phyloP scores from a whole-genome alignment of 2,113 vertebrate genomes.

The Lathamus discolor region DNA sequence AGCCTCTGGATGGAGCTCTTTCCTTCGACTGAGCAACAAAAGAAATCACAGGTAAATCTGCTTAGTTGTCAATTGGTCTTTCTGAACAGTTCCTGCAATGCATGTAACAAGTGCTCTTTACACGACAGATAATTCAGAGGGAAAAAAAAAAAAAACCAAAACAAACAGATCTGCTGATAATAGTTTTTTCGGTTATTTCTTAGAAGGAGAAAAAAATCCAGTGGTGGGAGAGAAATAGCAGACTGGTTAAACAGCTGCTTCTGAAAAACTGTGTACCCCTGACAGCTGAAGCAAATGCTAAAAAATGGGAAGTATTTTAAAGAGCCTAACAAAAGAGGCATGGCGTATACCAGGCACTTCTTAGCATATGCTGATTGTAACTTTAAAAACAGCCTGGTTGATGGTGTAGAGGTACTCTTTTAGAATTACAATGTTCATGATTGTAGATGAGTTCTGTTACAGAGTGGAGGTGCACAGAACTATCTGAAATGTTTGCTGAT shows the following conservation, averaged over 20 bases:
- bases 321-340: background rate
- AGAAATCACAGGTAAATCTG: conserved; percentile 68
- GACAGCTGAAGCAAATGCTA: background rate
- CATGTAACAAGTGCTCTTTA: background rate
- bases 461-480: background rate
- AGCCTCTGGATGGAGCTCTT: conserved; percentile 97
- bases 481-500: background rate
- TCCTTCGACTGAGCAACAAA: conserved; percentile 72
- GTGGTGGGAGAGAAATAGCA: background rate
- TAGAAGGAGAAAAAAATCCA: background rate
- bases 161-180: background rate
- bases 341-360: background rate
- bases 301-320: background rate
- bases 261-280: background rate
- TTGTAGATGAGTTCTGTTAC: background rate
- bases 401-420: background rate
- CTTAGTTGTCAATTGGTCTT: background rate
- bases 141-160: background rate
- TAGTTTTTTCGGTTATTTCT: background rate
- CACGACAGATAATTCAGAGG: background rate
- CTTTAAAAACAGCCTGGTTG: background rate
- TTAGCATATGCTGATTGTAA: background rate
- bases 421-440: background rate
- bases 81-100: background rate
- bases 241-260: background rate